Percentiles rank a stretch among this genome's conserved stretches.
Evolutionary conservation across 2,888 invertebrate species (phyloP).

Genomic region (Aleiodes testaceus): DNA sequence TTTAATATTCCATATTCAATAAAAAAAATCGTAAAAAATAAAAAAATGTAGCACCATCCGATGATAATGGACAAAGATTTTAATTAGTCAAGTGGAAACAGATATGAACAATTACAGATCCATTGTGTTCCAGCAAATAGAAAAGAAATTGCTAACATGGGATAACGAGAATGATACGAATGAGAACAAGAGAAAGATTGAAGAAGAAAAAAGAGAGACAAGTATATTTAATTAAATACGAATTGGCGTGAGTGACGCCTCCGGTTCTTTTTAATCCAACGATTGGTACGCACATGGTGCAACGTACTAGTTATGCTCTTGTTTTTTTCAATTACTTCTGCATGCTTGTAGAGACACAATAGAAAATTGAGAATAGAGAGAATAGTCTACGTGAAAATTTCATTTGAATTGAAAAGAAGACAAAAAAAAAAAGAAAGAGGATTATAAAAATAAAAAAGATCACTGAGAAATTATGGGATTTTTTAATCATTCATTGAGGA

Average conservation of each 20-base stretch:
- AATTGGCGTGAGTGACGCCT: constrained; percentile 39
- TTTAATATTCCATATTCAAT: background rate
- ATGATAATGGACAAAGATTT: background rate
- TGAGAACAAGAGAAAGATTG: constrained; percentile 29
- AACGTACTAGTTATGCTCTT: constrained; percentile 7
- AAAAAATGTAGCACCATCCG: background rate
- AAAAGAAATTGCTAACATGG: constrained; percentile 25
- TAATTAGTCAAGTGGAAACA: constrained; percentile 9
- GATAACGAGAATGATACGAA: constrained; percentile 24
- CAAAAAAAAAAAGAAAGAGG: background rate
- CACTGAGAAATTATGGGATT: background rate
- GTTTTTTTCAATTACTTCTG: constrained; percentile 18
- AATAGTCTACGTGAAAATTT: background rate
- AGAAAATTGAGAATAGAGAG: constrained; percentile 1
- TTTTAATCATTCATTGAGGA: background rate
- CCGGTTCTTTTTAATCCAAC: constrained; percentile 25
- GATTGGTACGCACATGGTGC: constrained; percentile 14
- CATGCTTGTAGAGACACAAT: background rate
- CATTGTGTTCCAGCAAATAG: background rate
- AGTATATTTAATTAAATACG: constrained; percentile 57
- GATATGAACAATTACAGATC: constrained; percentile 8
- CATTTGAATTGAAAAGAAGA: background rate
- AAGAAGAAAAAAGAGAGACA: constrained; percentile 35
- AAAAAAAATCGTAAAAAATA: background rate
- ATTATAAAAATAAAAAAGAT: constrained; percentile 6